Evolutionary conservation across 2,888 invertebrate genomes (phyloP).

Genomic region (Cinara cedri): DNA sequence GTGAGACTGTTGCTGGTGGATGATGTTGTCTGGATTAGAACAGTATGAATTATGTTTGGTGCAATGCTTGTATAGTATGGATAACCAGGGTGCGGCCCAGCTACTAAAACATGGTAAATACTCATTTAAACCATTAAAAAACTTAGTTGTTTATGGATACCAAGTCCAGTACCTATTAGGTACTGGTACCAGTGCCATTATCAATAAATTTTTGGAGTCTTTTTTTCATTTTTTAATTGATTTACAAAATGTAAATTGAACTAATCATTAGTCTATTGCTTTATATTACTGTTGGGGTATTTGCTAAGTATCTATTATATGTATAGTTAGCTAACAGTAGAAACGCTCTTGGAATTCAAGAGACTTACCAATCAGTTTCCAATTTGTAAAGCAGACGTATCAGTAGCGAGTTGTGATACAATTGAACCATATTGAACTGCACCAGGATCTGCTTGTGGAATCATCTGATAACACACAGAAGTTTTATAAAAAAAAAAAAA

Average conservation of each 20-base stretch:
- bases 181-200: too few species aligned
- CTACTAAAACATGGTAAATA: slow-evolving; percentile 71
- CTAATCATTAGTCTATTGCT: too few species aligned
- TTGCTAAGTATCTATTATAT: slow-evolving; percentile 1
- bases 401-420: slow-evolving; percentile 76
- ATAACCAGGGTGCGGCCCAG: slow-evolving; percentile 71
- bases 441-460: slow-evolving; percentile 70
- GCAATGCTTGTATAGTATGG: slow-evolving; percentile 73
- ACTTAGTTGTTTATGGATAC: neutral
- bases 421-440: slow-evolving; percentile 72
- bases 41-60: slow-evolving; percentile 80
- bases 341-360: neutral
- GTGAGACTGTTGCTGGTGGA: slow-evolving; percentile 87
- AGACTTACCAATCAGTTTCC: slow-evolving; percentile 65
- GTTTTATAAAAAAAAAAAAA: slow-evolving; percentile 51
- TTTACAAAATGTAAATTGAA: too few species aligned
- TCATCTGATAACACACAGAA: slow-evolving; percentile 70
- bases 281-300: neutral
- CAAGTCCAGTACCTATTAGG: too few species aligned
- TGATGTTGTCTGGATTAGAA: slow-evolving; percentile 70
- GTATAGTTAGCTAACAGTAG: neutral
- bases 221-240: neutral
- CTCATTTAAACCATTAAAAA: slow-evolving; percentile 61
- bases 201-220: neutral
- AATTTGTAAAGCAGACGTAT: slow-evolving; percentile 71